These are phyloP conservation scores for Actenoides lindsayi DNA, from an alignment of 2,113 vertebrate genomes.

Conservation along the genomic window DNA sequence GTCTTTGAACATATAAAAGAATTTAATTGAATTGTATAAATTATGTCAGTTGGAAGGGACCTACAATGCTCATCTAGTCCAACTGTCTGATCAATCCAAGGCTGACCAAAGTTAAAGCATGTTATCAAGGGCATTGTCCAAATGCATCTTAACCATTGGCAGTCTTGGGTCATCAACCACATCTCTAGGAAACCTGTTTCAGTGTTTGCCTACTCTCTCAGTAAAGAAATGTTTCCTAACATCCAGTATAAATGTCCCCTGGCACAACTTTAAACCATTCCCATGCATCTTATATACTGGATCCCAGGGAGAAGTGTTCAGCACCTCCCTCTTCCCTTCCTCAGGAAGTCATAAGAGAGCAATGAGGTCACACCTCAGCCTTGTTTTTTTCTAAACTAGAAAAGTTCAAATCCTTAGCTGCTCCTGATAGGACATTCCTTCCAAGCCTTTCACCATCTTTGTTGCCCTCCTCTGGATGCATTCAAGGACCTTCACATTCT, in stretches of 20 bases:
- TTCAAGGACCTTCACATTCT: no score
- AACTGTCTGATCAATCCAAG: background rate
- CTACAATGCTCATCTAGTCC: background rate
- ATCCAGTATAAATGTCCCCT: background rate
- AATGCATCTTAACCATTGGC: no score
- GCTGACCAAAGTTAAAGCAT: background rate
- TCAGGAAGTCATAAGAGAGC: background rate
- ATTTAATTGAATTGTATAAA: no score
- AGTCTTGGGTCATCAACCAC: background rate
- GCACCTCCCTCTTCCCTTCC: background rate
- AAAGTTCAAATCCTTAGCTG: background rate
- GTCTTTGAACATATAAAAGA: background rate
- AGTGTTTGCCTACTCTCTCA: background rate
- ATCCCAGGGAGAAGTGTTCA: background rate
- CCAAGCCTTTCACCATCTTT: no score
- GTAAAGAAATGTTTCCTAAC: background rate
- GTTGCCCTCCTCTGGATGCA: no score
- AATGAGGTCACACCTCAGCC: background rate
- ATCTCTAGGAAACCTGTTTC: background rate
- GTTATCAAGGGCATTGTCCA: no score
- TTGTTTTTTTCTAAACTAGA: background rate
- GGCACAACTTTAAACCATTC: background rate
- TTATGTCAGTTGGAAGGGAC: background rate
- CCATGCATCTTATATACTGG: rapidly evolving
- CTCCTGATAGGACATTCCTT: background rate